Evolutionary conservation across 2,113 vertebrate genomes (phyloP), one percentile per base, ranked within the genome.

Genomic region (Tichodroma muraria): DNA sequence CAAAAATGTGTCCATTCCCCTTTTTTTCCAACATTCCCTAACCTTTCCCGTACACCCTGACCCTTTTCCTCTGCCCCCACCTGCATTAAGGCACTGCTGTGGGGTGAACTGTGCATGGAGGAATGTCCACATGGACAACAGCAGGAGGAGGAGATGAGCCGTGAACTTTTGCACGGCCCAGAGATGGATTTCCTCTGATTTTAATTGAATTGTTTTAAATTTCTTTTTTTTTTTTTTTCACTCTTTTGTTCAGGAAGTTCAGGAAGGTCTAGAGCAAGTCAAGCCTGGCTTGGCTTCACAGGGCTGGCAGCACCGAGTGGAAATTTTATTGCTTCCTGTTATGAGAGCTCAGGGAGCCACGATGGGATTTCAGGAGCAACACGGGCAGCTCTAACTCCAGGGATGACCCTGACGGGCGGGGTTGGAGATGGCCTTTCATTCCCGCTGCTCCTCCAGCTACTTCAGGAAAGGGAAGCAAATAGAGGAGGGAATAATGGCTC

Each of bases 321-420:
- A 75, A 93, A 77, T 69, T 87, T 94, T 89, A 94, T 96, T 93
- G 81, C 3, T 95, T 97, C 97, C 97, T 96, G 97, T 97, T 96
- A 59, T 96, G 95, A 85, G 92, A 84, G 78, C 85, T 88, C 4
- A 0, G 57, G 72, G 75, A 94, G 10, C 8, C 5, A 7, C 4
- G 3, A 1, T 23, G 80, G 76, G 68, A 69, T 88, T 87, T 25
- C 52, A 11, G 80, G 91, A 53, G 92, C 6, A 66, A 18, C 3
- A 11, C 0, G 59, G 70, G 85, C 19, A 68, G 71, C 47, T 5
- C 71, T 0, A 15, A 3, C 8, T 3, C 40, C 23, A 15, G 82
- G 44, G 42, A 7, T 35, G 37, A 42, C 92, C 72, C 66, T 28
- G 15, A 0, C 0, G 50, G 95, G 84, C 59, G 94, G 4, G 82